These are phyloP conservation scores for Lithobates pipiens DNA, from an alignment of 2,797 vertebrate genomes.

Conservation along the genomic window DNA sequence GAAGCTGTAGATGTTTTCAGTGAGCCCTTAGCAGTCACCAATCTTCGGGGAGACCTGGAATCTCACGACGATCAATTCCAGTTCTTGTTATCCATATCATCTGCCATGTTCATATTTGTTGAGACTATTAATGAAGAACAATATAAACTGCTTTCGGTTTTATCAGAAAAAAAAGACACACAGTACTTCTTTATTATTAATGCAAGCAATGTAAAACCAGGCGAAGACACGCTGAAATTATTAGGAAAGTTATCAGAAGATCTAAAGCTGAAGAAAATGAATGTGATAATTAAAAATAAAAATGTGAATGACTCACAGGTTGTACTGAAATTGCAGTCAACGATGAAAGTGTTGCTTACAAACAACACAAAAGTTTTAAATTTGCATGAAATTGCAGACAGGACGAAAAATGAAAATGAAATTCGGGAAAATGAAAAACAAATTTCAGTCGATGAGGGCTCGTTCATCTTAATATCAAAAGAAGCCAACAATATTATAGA, in stretches of 20 bases:
- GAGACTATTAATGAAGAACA: conserved; percentile 76
- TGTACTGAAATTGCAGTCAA: background rate
- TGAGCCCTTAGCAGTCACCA: conserved; percentile 80
- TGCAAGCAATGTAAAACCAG: background rate
- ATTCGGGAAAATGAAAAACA: too few species aligned
- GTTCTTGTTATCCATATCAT: conserved; percentile 81
- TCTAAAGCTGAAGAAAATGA: background rate
- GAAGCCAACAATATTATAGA: conserved; percentile 69
- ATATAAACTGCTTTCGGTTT: conserved; percentile 60
- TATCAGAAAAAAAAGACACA: background rate
- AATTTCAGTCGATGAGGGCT: too few species aligned
- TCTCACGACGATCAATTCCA: conserved; percentile 73
- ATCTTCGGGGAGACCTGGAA: conserved; percentile 79
- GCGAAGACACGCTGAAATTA: background rate
- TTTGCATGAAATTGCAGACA: background rate
- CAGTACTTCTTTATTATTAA: background rate
- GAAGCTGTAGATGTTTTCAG: conserved; percentile 77
- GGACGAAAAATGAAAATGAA: background rate
- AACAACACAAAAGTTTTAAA: background rate
- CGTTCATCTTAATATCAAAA: conserved; percentile 49
- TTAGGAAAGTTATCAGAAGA: background rate
- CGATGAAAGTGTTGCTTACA: background rate
- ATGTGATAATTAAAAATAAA: background rate
- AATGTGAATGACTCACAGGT: background rate
- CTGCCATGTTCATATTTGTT: conserved; percentile 29